phyloP scores from a whole-genome alignment of 2,888 invertebrate genomes.

The Coelinius sp. region DNA sequence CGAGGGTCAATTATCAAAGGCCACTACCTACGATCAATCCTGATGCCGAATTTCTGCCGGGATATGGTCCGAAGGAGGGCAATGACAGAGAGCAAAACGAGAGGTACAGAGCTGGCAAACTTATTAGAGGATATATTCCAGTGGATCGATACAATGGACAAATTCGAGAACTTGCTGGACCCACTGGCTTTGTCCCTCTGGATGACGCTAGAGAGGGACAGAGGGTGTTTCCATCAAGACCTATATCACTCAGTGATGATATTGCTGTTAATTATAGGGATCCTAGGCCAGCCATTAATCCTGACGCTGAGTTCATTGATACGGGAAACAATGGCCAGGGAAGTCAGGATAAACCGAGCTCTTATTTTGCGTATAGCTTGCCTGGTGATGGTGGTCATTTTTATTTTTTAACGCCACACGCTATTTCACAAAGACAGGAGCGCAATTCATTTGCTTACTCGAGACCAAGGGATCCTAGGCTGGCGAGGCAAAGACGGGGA shows the following conservation, averaged over 20 bases:
- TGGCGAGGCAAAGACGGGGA: constrained; percentile 59
- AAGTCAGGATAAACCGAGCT: constrained; percentile 67
- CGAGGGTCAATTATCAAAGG: constrained; percentile 79
- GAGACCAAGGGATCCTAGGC: constrained; percentile 57
- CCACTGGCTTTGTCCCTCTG: constrained; percentile 55
- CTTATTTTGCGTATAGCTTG: constrained; percentile 80
- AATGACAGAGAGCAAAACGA: constrained; percentile 50
- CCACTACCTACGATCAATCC: constrained; percentile 80
- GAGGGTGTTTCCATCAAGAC: constrained; percentile 43
- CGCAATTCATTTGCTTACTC: constrained; percentile 56
- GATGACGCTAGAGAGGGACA: constrained; percentile 47
- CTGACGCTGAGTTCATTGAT: constrained; percentile 76
- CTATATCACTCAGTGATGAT: constrained; percentile 70
- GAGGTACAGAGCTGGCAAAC: background rate
- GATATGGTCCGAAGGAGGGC: constrained; percentile 64
- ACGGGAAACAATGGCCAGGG: constrained; percentile 50
- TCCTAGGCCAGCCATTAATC: constrained; percentile 74
- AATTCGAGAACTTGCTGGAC: constrained; percentile 38
- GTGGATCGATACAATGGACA: constrained; percentile 31
- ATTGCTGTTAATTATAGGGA: constrained; percentile 75
- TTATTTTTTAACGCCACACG: constrained; percentile 83
- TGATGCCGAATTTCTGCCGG: constrained; percentile 76
- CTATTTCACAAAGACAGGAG: constrained; percentile 68
- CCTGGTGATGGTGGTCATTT: constrained; percentile 85
- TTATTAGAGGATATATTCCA: constrained; percentile 43